Base-by-base conservation (phyloP, 2,113 vertebrate genomes). In the Pycnonotus jocosus region DNA sequence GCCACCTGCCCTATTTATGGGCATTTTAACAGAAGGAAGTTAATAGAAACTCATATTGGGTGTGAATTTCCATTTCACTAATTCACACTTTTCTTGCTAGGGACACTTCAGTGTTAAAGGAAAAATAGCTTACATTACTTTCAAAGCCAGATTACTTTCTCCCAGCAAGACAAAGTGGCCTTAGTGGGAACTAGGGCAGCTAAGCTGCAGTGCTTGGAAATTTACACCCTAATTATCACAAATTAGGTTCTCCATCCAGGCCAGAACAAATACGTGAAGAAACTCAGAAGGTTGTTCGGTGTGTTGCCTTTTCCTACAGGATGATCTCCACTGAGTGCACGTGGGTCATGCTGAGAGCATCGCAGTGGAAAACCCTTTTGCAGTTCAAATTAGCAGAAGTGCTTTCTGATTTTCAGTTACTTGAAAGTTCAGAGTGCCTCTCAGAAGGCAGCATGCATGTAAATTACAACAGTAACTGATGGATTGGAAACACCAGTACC, bases 171-270 rank as follows among this genome's bases (percentile, higher is more conserved):
- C 35, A 81, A 89, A 78, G 65, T 69, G 61, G 57, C 37, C 40
- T 60, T 81, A 40, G 65, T 57, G 81, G 70, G 61, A 93, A 92
- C 62, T 60, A 89, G 92, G 78, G 53, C 65, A 91, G 53, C 61
- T 78, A 91, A 84, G 24, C 66, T 79, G 72, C 51, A 60, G 44
- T 57, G 53, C 40, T 89, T 87, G 85, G 65, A 91, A 85, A 76
- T 81, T 79, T 69, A 90, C 44, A 91, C 44, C n/a, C 57, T 93
- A 87, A 96, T 96, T 94, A 89, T 68, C 87, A 76, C 78, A 71
- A 91, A 89, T 71, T 82, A 85, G 4, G 31, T 87, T 91, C n/a
- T 87, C 45, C 48, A 42, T 44, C 69, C 50, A 3, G 73, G 48
- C 22, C 61, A 91, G 57, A 68, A 60, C 11, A 87, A 87, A 48